These are phyloP conservation scores for Acanthosepion esculentum DNA, from an alignment of 2,888 invertebrate genomes.

Conservation along the genomic window DNA sequence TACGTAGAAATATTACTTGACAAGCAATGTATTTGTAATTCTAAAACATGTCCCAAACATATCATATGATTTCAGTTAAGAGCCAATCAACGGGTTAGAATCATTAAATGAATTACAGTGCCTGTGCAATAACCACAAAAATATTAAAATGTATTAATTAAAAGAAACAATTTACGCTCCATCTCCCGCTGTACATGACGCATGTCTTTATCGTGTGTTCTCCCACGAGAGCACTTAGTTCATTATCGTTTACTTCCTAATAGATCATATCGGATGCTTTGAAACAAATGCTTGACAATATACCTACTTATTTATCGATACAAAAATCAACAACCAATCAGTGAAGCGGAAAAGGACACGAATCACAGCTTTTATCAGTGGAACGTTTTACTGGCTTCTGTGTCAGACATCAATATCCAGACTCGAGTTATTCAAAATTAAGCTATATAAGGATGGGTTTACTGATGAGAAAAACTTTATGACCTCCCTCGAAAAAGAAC, in stretches of 20 bases:
- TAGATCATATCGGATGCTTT: background rate
- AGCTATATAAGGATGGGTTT: background rate
- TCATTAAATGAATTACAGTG: background rate
- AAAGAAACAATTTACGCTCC: background rate
- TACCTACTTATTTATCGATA: background rate
- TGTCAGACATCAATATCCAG: background rate
- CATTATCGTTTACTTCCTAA: background rate
- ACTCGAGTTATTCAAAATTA: background rate
- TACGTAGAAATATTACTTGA: too few relatives aligned
- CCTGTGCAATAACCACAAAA: background rate
- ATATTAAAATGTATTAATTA: background rate
- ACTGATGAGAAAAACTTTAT: background rate
- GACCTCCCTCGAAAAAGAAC: background rate
- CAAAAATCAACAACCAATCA: conserved; percentile 11
- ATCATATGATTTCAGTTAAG: background rate
- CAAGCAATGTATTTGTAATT: background rate
- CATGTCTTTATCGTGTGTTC: background rate
- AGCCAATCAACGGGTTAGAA: background rate
- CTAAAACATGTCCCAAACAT: background rate
- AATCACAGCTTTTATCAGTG: background rate
- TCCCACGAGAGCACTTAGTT: conserved; percentile 4
- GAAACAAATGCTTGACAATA: background rate
- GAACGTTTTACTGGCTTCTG: too few relatives aligned
- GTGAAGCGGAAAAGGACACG: background rate
- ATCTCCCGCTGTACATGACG: background rate